Evolutionary conservation across 2,113 vertebrate genomes (phyloP).

Genomic region (Crotalus horridus): DNA sequence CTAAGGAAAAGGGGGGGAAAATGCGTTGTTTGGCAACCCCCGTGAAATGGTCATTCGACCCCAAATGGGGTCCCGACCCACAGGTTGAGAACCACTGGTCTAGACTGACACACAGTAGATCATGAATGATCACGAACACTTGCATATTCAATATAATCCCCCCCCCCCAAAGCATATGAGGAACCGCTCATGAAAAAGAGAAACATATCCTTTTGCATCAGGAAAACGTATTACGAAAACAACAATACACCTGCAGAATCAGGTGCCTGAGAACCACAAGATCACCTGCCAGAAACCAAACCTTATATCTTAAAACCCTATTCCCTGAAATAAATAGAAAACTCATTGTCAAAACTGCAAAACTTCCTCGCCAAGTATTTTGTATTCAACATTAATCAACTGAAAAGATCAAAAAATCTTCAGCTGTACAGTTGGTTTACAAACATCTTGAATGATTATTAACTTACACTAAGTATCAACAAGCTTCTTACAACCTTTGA

Average conservation of each 20-base stretch:
- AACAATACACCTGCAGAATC: neutral
- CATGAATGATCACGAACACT: too few species aligned
- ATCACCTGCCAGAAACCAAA: neutral
- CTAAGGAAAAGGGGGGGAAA: too few species aligned
- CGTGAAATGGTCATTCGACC: too few species aligned
- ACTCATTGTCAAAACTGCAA: neutral
- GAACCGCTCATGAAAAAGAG: too few species aligned
- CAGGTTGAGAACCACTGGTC: too few species aligned
- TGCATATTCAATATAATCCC: too few species aligned
- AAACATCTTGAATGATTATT: slow-evolving; percentile 20
- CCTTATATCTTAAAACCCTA: neutral
- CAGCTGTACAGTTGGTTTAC: slow-evolving; percentile 15
- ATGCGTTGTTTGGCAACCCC: too few species aligned
- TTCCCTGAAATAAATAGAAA: slow-evolving; percentile 8
- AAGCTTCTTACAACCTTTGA: slow-evolving; percentile 52
- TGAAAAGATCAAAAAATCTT: slow-evolving; percentile 27
- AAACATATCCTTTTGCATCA: neutral
- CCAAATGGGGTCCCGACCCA: too few species aligned
- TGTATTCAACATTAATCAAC: neutral
- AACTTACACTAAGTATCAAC: neutral
- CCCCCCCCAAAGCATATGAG: too few species aligned
- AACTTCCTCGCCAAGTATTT: neutral
- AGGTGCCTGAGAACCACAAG: neutral
- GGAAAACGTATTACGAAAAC: neutral
- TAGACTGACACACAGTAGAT: too few species aligned